Evolutionary conservation across 2,113 vertebrate species (phyloP), one percentile per base, ranked within the genome.

Genomic region (Cichladusa arquata): DNA sequence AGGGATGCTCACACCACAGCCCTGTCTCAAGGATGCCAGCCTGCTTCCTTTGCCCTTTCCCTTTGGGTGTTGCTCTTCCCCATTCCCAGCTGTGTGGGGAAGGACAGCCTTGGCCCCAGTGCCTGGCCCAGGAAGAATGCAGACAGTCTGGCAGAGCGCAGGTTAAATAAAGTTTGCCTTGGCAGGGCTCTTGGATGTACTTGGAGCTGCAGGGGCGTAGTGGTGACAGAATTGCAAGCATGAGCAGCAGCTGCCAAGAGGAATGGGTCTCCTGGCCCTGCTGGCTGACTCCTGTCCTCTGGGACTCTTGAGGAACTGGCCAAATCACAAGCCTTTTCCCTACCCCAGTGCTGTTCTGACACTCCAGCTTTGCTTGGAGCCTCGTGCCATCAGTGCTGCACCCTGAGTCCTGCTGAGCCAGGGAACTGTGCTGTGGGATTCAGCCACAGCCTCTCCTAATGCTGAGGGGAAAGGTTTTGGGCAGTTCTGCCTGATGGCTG

Each of bases 131-230:
- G 95, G 96, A 93, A 91, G 98, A 98, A 98, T 98, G 98, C 97
- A 98, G 98, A 98, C 98, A 97, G 98, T 98, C 98, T 98, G 97
- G 97, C 97, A 98, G 96, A 97, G 97, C 9, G 97, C 97, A 97
- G 96, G 98, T 97, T 98, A 98, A 98, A 98, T 98, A 98, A 98
- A 98, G 98, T 98, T 98, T 97, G 96, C 95, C 96, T 97, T 97
- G 98, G 97, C 98, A 96, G 72, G 61, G 66, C 93, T 96, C 95
- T 97, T 97, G 97, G 96, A 90, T 74, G 89, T 80, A 11, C 50
- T 51, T 7, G 76, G 96, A 89, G 93, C 88, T 94, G 88, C 96
- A 44, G 54, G 81, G 95, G 93, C 86, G 72, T 76, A 97, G 93
- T 62, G 97, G 90, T 86, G 77, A 87, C 66, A 86, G 94, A 94